Evolutionary conservation across 1,140 invertebrate genomes (phyloP), one percentile per base, ranked within the genome.

Genomic region (Micrasema longulum): DNA sequence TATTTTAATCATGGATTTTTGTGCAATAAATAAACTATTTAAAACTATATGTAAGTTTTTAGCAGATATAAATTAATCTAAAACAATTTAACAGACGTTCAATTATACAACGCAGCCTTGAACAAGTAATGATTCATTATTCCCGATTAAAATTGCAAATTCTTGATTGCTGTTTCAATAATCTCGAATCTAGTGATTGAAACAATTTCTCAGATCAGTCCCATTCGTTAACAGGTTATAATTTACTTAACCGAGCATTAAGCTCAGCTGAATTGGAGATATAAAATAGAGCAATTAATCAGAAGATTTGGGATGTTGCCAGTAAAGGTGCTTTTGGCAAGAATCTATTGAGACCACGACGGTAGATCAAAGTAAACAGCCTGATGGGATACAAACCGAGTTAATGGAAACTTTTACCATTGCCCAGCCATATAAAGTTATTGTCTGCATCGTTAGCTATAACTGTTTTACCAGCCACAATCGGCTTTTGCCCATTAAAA

Each of bases 211-310:
- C 4, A 16, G 52, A 14, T 16, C 23, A 55, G 26, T 35, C 26
- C 26, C n/a, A 6, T 55, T 31, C 52, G 26, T 55, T 26, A 55
- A 55, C 52, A 55, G 23, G 23, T 31, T 55, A 55, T 55, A 31
- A 55, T 55, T 55, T 55, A 55, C 22, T 55, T n/a, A 55, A 26
- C 52, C 52, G 52, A 55, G 52, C 23, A 16, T 31, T 55, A 26
- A 55, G 14, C 23, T 55, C 12, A n/a, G 4, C n/a, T 35, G 23
- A 20, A 31, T 31, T n/a, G 52, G n/a, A 35, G 52, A 55, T 55
- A 16, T 60, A 18, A 41, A 41, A 60, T 60, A 35, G 4, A 60
- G 35, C 36, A 41, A 60, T 60, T 60, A 60, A 38, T 60, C 55
- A 38, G 7, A 60, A 41, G 16, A 18, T 16, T 22, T n/a, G 36